Evolutionary conservation across 2,888 invertebrate genomes (phyloP), one percentile per base, ranked within the genome.

Genomic region (Drepanosiphum platanoidis): DNA sequence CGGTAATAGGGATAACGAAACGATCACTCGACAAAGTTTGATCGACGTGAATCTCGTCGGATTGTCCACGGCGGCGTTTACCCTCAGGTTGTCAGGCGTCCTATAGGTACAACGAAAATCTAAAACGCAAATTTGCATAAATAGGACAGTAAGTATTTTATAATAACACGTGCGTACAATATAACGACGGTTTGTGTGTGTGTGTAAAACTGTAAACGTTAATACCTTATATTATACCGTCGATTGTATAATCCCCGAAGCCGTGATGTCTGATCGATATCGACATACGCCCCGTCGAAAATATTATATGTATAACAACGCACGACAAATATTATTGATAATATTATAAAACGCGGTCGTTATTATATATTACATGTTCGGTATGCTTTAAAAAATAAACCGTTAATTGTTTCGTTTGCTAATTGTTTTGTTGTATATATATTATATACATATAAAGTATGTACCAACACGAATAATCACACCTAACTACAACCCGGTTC

Each of bases 131-230:
- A 5, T 68, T 36, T 11, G 15, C 39, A 39, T 39, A 71, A 71
- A 11, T n/a, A 71, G n/a, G 70, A n/a, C 70, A 71, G 70, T 71
- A 36, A 22, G 52, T 52, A 52, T 52, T 13, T n/a, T n/a, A n/a
- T n/a, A n/a, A n/a, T n/a, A n/a, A n/a, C n/a, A n/a, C n/a, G n/a
- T n/a, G n/a, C 13, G 13, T 3, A 18, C 18, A 52, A n/a, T 18
- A 15, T 52, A 52, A 22, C 22, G 52, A 52, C 52, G 52, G 52
- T 52, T 15, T 22, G n/a, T n/a, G n/a, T n/a, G n/a, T n/a, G n/a
- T 22, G 52, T 52, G 52, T 39, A n/a, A 71, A 71, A 71, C n/a
- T 71, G 27, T 36, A n/a, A 42, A 18, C 15, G 22, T 22, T 18
- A 3, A 52, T 22, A 52, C 18, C 13, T 42, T n/a, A n/a, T n/a